These are phyloP conservation scores for Brachyptera risi DNA, from an alignment of 2,888 invertebrate species.

Conservation along the genomic window DNA sequence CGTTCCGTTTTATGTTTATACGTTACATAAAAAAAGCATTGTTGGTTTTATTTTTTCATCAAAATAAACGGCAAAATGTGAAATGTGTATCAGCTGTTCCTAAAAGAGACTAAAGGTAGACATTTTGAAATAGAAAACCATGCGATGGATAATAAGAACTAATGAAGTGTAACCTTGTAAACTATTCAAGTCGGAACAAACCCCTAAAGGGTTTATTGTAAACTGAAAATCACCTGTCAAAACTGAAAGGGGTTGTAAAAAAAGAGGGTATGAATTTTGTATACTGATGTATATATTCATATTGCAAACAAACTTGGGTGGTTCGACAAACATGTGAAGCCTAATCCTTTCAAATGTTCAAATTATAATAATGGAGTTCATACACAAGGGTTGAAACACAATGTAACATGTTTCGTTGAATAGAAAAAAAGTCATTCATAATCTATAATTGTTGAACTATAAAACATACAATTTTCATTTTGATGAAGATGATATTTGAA, in stretches of 20 bases:
- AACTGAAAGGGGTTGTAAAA: not conserved
- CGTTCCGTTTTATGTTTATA: not conserved
- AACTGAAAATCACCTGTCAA: not conserved
- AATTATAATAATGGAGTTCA: no score
- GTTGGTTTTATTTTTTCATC: not conserved
- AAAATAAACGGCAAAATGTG: not conserved
- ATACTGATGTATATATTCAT: not conserved
- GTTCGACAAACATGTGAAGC: no score
- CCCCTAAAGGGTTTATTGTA: conserved; percentile 12
- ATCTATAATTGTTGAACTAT: no score
- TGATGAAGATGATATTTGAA: no score
- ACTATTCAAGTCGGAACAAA: not conserved
- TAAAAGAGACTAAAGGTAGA: not conserved
- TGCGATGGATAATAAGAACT: conserved; percentile 1
- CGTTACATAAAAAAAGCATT: not conserved
- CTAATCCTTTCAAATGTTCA: conserved; percentile 6
- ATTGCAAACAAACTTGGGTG: not conserved
- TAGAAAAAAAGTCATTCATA: no score
- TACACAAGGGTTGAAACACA: no score
- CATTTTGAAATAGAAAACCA: not conserved
- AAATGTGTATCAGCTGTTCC: no score
- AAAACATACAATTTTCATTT: no score
- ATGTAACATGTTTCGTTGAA: no score
- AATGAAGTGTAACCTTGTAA: conserved; percentile 10
- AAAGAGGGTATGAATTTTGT: conserved; percentile 14